Base-by-base conservation (phyloP, 2,888 invertebrate genomes). In the Mesorhabditis belari region DNA sequence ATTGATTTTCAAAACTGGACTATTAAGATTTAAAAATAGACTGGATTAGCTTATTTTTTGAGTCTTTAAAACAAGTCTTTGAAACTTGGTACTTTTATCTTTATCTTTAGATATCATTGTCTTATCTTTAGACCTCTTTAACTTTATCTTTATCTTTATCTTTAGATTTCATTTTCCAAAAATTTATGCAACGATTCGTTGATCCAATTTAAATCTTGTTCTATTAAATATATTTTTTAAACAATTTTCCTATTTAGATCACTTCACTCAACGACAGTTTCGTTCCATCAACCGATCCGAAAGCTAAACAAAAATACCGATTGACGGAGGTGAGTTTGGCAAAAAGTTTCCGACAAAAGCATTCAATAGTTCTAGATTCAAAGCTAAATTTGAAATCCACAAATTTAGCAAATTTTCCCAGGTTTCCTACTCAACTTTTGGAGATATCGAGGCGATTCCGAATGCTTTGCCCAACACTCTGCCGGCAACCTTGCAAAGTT, bases 221-320 rank as follows among this genome's bases (percentile, higher is more conserved):
- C n/a, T n/a, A n/a, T n/a, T n/a, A n/a, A n/a, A n/a, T n/a, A n/a
- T n/a, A n/a, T n/a, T n/a, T n/a, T n/a, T n/a, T n/a, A n/a, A n/a
- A n/a, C n/a, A n/a, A n/a, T n/a, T n/a, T n/a, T 72, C 5, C 77
- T 9, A 57, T 73, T 44, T 60, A 76, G 77, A 60, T 76, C 6
- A 71, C 71, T 5, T 67, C 67, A 25, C 64, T 80, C 44, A 76
- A 75, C 60, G 80, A 80, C 56, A 70, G 66, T 12, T 79, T 80
- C 55, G 62, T 70, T 9, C 68, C 70, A 5, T 67, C 64, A 19
- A 50, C 63, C 6, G 67, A 71, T n/a, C 55, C 64, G 24, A 64
- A 67, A 17, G 52, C 64, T 9, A 57, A 67, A 35, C 63, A 60
- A 54, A 69, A 66, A 49, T 66, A 67, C 29, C 66, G 71, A 4